Conservation (phyloP, 2,888 invertebrate species). For the Sinotaia quadrata region DNA sequence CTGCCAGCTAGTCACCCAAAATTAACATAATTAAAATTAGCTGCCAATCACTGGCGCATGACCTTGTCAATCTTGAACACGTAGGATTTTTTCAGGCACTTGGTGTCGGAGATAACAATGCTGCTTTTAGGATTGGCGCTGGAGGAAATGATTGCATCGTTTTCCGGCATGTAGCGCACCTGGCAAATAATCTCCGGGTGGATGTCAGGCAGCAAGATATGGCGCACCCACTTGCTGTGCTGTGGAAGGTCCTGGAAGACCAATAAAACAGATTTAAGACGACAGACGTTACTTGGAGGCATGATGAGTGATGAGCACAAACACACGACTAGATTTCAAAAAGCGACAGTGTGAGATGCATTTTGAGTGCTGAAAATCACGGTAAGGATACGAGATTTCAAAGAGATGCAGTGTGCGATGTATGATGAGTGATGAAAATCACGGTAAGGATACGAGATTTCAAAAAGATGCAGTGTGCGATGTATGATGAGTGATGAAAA, state of each 20-base stretch:
- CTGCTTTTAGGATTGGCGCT: conserved; percentile 62
- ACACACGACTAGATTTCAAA: neutral
- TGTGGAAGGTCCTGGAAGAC: conserved; percentile 55
- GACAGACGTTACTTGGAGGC: too few species aligned
- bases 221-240: conserved; percentile 60
- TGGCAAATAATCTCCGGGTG: conserved; percentile 66
- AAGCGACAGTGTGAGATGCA: neutral
- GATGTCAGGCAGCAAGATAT: conserved; percentile 52
- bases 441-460: too few species aligned
- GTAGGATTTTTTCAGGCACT: conserved; percentile 67
- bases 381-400: too few species aligned
- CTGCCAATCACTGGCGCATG: too few species aligned
- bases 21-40: neutral
- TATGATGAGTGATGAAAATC: too few species aligned
- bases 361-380: too few species aligned
- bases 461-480: too few species aligned
- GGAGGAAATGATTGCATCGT: conserved; percentile 66
- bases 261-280: conserved; percentile 8
- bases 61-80: conserved; percentile 70
- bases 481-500: too few species aligned
- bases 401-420: too few species aligned
- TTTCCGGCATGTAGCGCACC: conserved; percentile 68
- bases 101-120: conserved; percentile 66
- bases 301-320: too few species aligned
- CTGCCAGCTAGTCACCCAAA: neutral